Base-by-base conservation (phyloP, 2,888 invertebrate genomes). In the Tipula lateralis region DNA sequence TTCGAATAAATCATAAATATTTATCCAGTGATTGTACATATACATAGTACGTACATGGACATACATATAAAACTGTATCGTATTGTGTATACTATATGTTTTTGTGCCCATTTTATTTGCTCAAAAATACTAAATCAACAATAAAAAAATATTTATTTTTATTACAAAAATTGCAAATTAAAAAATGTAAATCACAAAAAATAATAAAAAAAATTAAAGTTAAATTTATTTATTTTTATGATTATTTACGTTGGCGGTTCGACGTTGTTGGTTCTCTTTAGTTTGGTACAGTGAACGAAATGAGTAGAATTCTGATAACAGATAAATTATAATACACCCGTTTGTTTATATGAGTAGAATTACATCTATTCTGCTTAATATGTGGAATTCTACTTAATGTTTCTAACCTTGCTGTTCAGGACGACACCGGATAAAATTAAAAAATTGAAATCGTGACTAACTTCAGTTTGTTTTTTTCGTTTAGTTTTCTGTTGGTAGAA, bases 81-180 rank as follows among this genome's bases (percentile, higher is more conserved):
- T 39, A 39, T 39, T 13, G 2, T 39, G 13, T 44, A 44, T 44
- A 16, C 16, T 44, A n/a, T 44, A 36, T 44, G 44, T 66, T 5
- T 66, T 24, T 24, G 66, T 12, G 24, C 9, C 24, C 66, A 66
- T 66, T 66, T 66, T 66, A 24, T 66, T 66, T 66, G 66, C 66
- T 66, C 66, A 24, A 66, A 66, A 66, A 66, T 24, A 66, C 66
- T 66, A 24, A 66, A 66, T 66, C 66, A 66, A 66, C 66, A 66
- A 24, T 66, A 66, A 66, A 39, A 66, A 66, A 24, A 66, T 50
- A 66, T 66, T 66, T 24, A 66, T 66, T 66, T 66, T 66, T 66
- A 66, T 66, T 66, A 66, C 24, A 66, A 66, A 66, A 66, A 66
- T 66, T 66, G 66, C 24, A 66, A 66, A 66, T 66, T 66, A 66